Evolutionary conservation across 2,888 invertebrate genomes (phyloP), one percentile per base, ranked within the genome.

Genomic region (Psococerastis gibbosa): DNA sequence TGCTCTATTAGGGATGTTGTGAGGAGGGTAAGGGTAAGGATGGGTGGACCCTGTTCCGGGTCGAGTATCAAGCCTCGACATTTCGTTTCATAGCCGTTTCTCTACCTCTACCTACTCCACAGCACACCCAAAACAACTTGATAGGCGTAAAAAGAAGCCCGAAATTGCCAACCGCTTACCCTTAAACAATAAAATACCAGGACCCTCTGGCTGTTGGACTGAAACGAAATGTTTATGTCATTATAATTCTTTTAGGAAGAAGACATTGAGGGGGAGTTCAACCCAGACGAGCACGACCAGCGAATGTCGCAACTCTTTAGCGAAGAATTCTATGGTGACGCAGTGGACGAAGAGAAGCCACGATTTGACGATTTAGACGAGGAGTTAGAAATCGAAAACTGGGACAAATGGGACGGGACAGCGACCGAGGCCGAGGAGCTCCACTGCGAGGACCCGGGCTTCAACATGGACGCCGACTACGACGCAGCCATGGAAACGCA

Each of bases 261-360:
- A 5, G 91, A 94, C 56, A 65, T 95, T 13, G 87, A 94, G 43
- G 79, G 74, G 2, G 89, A 91, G 55, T 91, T 94, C 61, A 87
- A 95, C 65, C 91, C 94, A 0, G 77, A 70, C 6, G 77, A 77
- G 47, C 80, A 95, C 60, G 94, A 95, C 60, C 67, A 68, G 48
- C 72, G 78, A 54, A 95, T 95, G 94, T 68, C 73, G 52, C 71
- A 78, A 55, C 62, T 91, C 35, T 95, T 94, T 61, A 75, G 81
- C 61, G 81, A 88, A 35, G 73, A 88, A 43, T 94, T 80, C 65
- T 94, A 95, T 61, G 68, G 75, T 5, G 73, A 71, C 1, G 74
- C 70, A 6, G 76, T 71, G 48, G 72, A 67, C 1, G 71, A 70
- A 16, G 67, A 75, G 49, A 94, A 94, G 57, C 95, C 94, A 0